Evolutionary conservation across 2,113 vertebrate species (phyloP), one percentile per base, ranked within the genome.

Genomic region (Brachionichthys hirsutus): DNA sequence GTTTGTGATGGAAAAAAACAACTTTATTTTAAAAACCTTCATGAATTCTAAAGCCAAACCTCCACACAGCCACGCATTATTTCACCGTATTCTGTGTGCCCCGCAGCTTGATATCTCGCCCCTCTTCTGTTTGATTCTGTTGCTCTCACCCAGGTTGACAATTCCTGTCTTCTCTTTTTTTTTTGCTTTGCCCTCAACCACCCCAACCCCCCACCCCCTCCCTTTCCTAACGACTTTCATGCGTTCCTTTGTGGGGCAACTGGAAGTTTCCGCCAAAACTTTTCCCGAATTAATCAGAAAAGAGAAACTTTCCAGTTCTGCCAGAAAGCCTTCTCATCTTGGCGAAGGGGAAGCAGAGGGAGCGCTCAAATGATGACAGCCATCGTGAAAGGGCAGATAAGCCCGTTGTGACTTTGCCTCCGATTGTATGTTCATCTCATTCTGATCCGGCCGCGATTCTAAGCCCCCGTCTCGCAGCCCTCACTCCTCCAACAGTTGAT

Each of bases 401-500:
- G 87, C 86, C 88, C 84, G 10, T 75, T 81, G 86, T 88, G 87
- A 85, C 85, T 86, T 81, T 82, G 82, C 80, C 78, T 85, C 84
- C 85, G 89, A 89, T 89, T 91, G 85, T 89, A 83, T 87, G 87
- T 88, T 90, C 89, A 83, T 85, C 86, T 92, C 80, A 75, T 86
- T 89, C 87, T 90, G 91, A 91, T 92, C 89, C 88, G 74, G 85
- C 70, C 82, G 62, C 54, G 86, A 88, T 89, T 92, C 90, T 90
- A 90, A 91, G 89, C 86, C 83, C 67, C 80, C 80, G 80, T 88
- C 88, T 90, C 54, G 62, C 81, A 81, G 87, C 87, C 87, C 78
- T 88, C 77, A 74, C 79, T 85, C 86, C 88, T 87, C 81, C 84
- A 87, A 88, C 81, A 82, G 85, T 88, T 90, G 87, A 90, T 92